Percentiles rank a stretch among this genome's conserved stretches.
phyloP scores from a whole-genome alignment of 2,113 vertebrate genomes.

The Epinephelus moara region DNA sequence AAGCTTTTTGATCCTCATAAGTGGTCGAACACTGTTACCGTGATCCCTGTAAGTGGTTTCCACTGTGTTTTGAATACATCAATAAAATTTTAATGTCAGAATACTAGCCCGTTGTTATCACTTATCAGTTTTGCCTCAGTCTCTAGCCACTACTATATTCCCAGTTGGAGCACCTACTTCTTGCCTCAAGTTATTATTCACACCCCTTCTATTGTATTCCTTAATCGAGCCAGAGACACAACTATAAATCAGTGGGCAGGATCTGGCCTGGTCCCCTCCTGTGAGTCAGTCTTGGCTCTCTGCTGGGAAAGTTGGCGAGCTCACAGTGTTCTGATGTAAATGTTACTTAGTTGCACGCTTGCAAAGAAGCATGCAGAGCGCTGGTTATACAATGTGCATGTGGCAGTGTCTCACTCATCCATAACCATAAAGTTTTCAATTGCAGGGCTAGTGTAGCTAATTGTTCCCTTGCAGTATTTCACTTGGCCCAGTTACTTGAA shows the following conservation, averaged over 20 bases:
- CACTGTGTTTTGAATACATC: background rate
- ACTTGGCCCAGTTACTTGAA: background rate
- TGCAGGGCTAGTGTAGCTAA: background rate
- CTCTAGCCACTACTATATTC: background rate
- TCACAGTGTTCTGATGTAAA: conserved; percentile 31
- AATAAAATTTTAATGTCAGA: background rate
- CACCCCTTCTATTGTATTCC: conserved; percentile 40
- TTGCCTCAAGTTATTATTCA: conserved; percentile 45
- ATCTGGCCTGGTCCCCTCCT: conserved; percentile 28
- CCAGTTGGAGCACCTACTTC: background rate
- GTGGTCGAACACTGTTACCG: no score
- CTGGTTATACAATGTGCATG: conserved; percentile 35
- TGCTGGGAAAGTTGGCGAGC: conserved; percentile 29
- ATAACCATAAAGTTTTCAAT: conserved; percentile 9
- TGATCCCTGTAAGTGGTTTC: no score
- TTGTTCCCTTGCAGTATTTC: background rate
- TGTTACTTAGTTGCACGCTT: conserved; percentile 37
- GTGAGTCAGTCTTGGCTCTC: conserved; percentile 34
- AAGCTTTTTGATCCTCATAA: no score
- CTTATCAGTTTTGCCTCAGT: conserved; percentile 7
- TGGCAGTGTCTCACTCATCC: conserved; percentile 11
- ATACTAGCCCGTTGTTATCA: background rate
- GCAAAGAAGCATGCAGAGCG: background rate
- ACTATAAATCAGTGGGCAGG: conserved; percentile 49
- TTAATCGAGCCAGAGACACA: conserved; percentile 38